Evolutionary conservation across 2,888 invertebrate genomes (phyloP).

Genomic region (Drosophila flavopinicola): DNA sequence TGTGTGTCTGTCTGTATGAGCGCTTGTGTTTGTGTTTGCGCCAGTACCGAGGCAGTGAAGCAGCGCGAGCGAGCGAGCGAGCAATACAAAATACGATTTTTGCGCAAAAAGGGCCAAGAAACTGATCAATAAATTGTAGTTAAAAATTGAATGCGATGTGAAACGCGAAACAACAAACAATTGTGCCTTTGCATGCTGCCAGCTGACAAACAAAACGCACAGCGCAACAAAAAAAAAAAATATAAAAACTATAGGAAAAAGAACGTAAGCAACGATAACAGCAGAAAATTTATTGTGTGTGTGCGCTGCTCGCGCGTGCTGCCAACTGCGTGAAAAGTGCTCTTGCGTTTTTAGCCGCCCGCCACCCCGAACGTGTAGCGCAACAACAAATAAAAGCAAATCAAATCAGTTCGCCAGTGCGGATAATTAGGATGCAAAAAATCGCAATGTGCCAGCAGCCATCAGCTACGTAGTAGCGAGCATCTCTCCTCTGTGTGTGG

Average conservation of each 20-base stretch:
- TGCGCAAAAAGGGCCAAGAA: constrained; percentile 70
- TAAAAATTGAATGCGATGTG: constrained; percentile 38
- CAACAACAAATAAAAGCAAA: constrained; percentile 26
- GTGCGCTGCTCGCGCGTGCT: constrained; percentile 69
- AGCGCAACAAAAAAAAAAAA: constrained; percentile 34
- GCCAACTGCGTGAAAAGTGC: constrained; percentile 63
- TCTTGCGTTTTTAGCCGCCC: constrained; percentile 35
- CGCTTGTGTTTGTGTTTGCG: constrained; percentile 49
- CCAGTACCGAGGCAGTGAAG: constrained; percentile 49
- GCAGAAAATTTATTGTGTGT: constrained; percentile 38
- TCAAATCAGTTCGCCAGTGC: constrained; percentile 11
- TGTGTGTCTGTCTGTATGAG: constrained; percentile 5
- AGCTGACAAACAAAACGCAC: constrained; percentile 35
- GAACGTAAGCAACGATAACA: constrained; percentile 67
- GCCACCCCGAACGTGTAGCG: constrained; percentile 22
- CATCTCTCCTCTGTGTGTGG: constrained; percentile 16
- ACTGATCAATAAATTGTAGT: constrained; percentile 68
- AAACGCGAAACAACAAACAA: constrained; percentile 37
- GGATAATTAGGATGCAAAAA: constrained; percentile 15
- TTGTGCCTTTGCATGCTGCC: constrained; percentile 25
- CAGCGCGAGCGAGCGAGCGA: constrained; percentile 72
- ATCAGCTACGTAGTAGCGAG: constrained; percentile 14
- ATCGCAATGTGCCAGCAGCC: too few relatives aligned
- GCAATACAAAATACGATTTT: constrained; percentile 72
- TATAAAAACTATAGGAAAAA: constrained; percentile 35